Evolutionary conservation across 2,113 vertebrate genomes (phyloP).

Genomic region (Larimichthys crocea): DNA sequence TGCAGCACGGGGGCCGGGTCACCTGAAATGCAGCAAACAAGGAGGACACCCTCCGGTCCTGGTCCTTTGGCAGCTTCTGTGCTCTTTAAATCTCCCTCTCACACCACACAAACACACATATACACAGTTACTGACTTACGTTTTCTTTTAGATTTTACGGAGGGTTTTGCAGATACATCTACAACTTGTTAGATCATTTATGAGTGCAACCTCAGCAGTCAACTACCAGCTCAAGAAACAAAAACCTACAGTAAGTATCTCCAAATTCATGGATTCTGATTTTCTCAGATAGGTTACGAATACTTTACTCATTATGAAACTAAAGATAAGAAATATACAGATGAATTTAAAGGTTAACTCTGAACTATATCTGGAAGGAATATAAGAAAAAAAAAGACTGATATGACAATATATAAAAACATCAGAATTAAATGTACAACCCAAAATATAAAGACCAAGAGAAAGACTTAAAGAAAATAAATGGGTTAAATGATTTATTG

Average conservation of each 20-base stretch:
- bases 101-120: background rate
- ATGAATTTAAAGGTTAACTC: background rate
- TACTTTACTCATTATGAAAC: too few species aligned
- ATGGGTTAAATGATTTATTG: background rate
- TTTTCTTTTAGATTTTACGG: background rate
- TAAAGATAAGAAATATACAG: background rate
- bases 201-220: background rate
- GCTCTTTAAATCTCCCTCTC: background rate
- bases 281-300: too few species aligned
- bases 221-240: background rate
- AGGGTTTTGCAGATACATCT: background rate
- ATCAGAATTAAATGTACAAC: background rate
- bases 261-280: too few species aligned
- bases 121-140: background rate
- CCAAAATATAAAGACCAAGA: background rate
- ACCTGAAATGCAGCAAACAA: slow-evolving; percentile 60
- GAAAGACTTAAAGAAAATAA: background rate
- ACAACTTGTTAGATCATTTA: background rate
- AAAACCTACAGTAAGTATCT: background rate
- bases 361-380: background rate
- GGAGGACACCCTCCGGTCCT: slow-evolving; percentile 3
- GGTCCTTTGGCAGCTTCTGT: background rate
- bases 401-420: background rate
- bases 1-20: slow-evolving; percentile 64
- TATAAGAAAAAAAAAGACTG: background rate